Evolutionary conservation across 1,140 invertebrate genomes (phyloP), one percentile per base, ranked within the genome.

Genomic region (Calosoma granatense): DNA sequence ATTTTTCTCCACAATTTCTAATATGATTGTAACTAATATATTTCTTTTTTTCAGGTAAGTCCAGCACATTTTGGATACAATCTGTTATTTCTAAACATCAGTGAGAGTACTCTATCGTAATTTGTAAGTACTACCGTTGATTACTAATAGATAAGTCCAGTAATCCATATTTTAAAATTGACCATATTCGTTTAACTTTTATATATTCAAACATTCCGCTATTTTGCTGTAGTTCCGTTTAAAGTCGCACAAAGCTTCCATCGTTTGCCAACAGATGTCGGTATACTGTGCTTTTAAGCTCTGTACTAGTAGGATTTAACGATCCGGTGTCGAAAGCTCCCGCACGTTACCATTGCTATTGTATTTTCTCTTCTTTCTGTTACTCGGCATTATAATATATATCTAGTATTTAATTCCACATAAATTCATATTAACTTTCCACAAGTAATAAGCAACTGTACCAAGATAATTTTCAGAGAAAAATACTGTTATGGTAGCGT

Each of bases 91-190:
- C 41, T 6, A 47, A 47, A 47, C 15, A 4, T 6, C 41, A 47
- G 15, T 47, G 17, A 47, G 15, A 17, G 17, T 6, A 47, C 4
- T 11, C 3, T 47, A 6, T 47, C 17, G 3, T 47, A 47, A 47
- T 47, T 47, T 47, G 41, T 47, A 47, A 47, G 41, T 47, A 47
- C 26, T n/a, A n/a, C 26, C n/a, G n/a, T 9, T 36, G n/a, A n/a
- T 36, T 36, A 36, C 6, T 36, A 36, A 36, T n/a, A 36, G n/a
- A 36, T n/a, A n/a, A 36, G 26, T 36, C n/a, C n/a, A 36, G 26
- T 36, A 36, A 36, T 9, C n/a, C n/a, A 36, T 36, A 9, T 9
- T 36, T 36, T 36, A 36, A 36, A n/a, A n/a, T n/a, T n/a, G n/a
- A n/a, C n/a, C n/a, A n/a, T n/a, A n/a, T n/a, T n/a, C n/a, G n/a